These are phyloP conservation scores for Venturia canescens DNA, from an alignment of 1,140 invertebrate species.

Conservation along the genomic window DNA sequence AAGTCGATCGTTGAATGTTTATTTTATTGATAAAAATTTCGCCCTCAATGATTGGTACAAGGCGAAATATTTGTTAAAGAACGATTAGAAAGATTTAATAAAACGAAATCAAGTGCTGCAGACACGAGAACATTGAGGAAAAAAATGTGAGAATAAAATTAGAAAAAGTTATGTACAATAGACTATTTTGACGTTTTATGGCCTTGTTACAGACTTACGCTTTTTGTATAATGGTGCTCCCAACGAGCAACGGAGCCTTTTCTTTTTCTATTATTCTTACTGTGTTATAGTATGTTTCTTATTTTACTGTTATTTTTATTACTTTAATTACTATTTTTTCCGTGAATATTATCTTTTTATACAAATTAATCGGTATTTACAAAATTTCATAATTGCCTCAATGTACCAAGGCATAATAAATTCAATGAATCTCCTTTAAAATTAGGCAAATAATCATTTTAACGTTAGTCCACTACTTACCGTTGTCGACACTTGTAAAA, in stretches of 20 bases:
- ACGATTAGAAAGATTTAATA: constrained; percentile 19
- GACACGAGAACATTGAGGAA: neutral
- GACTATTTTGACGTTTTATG: neutral
- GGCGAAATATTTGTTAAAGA: constrained; percentile 6
- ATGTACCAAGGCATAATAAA: no score
- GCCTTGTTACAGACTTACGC: neutral
- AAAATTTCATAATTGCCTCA: no score
- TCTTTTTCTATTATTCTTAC: neutral
- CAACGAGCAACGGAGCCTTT: constrained; percentile 11
- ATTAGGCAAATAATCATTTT: no score
- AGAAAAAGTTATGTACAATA: neutral
- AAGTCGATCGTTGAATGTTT: no score
- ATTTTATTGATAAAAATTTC: no score
- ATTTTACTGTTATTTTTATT: constrained; percentile 5
- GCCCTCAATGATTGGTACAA: no score
- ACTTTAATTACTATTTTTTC: neutral
- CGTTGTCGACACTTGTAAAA: constrained; percentile 87
- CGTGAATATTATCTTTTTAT: no score
- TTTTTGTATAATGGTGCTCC: neutral
- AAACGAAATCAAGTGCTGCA: no score
- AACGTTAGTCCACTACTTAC: constrained; percentile 68
- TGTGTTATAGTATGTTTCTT: neutral
- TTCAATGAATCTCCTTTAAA: no score
- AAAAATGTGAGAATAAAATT: neutral
- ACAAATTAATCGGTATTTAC: no score